Conservation (phyloP, 2,888 invertebrate genomes). For the Amphipyra tragopoginis region DNA sequence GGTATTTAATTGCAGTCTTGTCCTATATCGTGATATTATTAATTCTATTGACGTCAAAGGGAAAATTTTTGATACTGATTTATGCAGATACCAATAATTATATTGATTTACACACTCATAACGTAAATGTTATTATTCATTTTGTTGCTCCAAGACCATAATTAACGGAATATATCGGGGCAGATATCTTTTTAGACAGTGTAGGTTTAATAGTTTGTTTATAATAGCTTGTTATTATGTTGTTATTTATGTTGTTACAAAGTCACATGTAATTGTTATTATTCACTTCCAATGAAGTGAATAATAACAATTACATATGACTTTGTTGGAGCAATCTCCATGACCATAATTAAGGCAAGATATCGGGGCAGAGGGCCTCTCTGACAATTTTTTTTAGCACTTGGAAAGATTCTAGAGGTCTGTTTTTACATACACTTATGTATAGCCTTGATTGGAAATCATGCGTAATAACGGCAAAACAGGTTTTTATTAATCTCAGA, state of each 20-base stretch:
- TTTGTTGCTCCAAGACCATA: too few species aligned
- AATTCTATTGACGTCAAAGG: constrained; percentile 19
- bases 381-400: constrained; percentile 5
- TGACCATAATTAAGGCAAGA: constrained; percentile 4
- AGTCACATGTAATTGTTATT: too few species aligned
- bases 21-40: background rate
- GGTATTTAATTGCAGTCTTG: background rate
- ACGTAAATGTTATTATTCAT: too few species aligned
- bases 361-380: background rate
- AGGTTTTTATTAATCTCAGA: constrained; percentile 1
- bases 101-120: background rate
- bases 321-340: too few species aligned
- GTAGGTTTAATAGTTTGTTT: too few species aligned
- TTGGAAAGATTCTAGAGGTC: constrained; percentile 8
- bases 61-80: constrained; percentile 15
- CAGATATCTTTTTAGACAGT: too few species aligned
- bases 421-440: constrained; percentile 13
- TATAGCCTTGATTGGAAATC: constrained; percentile 1
- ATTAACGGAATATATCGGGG: too few species aligned
- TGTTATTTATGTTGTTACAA: too few species aligned
- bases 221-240: too few species aligned
- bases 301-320: too few species aligned
- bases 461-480: background rate
- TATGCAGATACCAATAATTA: too few species aligned
- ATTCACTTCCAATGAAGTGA: too few species aligned